Conservation (phyloP, 2,888 invertebrate species). For the Ormyrus pomaceus region DNA sequence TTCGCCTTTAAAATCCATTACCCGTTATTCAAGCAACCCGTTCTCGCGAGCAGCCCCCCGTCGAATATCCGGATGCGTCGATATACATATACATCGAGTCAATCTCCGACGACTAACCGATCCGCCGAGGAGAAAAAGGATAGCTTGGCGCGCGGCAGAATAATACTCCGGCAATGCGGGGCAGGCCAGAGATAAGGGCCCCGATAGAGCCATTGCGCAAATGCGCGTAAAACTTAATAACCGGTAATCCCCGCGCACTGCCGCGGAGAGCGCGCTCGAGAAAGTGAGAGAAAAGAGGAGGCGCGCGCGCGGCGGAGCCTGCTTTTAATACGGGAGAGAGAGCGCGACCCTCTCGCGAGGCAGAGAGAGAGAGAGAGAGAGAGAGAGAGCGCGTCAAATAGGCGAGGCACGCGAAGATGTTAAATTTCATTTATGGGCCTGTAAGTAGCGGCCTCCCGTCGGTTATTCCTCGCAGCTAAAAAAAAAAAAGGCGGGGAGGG, state of each 20-base stretch:
- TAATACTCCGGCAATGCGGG: neutral
- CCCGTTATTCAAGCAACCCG: too few relatives aligned
- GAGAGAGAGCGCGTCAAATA: constrained; percentile 17
- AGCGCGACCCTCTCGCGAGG: neutral
- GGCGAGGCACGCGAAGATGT: neutral
- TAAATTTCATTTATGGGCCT: constrained; percentile 47
- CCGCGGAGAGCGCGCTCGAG: neutral
- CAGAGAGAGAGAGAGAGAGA: neutral
- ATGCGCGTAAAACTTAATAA: constrained; percentile 61
- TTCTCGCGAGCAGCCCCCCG: too few relatives aligned
- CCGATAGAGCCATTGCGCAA: constrained; percentile 62
- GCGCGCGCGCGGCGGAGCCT: neutral
- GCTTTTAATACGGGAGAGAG: too few relatives aligned
- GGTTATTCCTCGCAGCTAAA: too few relatives aligned
- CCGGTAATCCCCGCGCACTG: constrained; percentile 42
- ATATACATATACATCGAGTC: too few relatives aligned
- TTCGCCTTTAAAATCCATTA: too few relatives aligned
- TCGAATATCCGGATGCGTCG: too few relatives aligned
- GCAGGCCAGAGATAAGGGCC: constrained; percentile 9
- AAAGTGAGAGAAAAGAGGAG: neutral
- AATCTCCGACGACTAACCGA: too few relatives aligned
- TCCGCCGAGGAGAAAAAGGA: neutral
- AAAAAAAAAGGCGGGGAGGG: too few relatives aligned
- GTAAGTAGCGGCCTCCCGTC: constrained; percentile 15
- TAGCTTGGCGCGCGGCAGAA: neutral